These are phyloP conservation scores for Macrobrachium rosenbergii DNA, from an alignment of 1,140 invertebrate species.

Conservation along the genomic window DNA sequence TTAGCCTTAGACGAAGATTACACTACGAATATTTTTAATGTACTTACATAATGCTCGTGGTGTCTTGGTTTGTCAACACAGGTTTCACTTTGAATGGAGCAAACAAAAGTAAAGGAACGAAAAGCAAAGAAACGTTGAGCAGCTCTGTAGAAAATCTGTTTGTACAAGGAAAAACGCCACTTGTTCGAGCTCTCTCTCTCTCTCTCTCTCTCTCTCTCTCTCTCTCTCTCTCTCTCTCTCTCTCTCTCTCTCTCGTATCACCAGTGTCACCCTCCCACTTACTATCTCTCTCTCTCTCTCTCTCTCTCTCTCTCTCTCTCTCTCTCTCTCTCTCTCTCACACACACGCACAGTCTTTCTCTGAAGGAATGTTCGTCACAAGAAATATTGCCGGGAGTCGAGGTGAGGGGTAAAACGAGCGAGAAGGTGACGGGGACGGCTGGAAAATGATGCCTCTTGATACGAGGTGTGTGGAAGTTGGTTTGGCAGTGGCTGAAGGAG, in stretches of 20 bases:
- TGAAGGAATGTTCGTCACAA: not conserved
- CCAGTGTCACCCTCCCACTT: no score
- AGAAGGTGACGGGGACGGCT: not conserved
- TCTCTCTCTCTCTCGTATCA: conserved; percentile 1
- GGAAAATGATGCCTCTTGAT: conserved; percentile 10
- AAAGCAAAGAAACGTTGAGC: no score
- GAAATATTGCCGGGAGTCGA: not conserved
- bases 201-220: conserved; percentile 21
- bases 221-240: conserved; percentile 13
- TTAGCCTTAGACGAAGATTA: no score
- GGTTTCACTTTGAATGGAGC: no score
- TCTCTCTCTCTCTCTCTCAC: not conserved
- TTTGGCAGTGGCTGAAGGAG: conserved; percentile 21
- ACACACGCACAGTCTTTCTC: not conserved
- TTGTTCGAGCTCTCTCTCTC: not conserved
- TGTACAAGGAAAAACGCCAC: not conserved
- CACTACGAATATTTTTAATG: no score
- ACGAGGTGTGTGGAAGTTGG: conserved; percentile 21
- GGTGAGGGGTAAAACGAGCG: no score
- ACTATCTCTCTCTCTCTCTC: not conserved
- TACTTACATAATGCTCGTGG: no score
- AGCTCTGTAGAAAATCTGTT: no score
- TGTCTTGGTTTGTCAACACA: no score
- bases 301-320: not conserved
- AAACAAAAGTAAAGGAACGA: no score